Evolutionary conservation across 2,888 invertebrate species (phyloP).

Genomic region (Rambutsinella grinnellia): DNA sequence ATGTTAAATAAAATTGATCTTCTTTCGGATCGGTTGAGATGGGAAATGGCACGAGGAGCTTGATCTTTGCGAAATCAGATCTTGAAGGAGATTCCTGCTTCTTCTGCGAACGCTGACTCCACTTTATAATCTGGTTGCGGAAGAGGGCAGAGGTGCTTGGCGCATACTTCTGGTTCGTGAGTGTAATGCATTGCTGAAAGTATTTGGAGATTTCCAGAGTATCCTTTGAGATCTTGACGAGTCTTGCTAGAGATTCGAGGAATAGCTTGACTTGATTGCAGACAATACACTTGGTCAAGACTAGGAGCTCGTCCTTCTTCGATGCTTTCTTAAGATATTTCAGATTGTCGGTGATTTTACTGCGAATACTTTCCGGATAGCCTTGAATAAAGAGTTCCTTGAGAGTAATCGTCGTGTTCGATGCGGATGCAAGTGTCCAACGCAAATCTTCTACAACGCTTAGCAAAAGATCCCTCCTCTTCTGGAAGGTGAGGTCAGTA

Average conservation of each 20-base stretch:
- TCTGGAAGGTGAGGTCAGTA: constrained; percentile 38
- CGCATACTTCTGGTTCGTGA: background rate
- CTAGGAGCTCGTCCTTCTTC: constrained; percentile 29
- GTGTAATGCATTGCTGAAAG: constrained; percentile 21
- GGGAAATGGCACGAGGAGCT: constrained; percentile 19
- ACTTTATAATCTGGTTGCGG: background rate
- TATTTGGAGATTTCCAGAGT: constrained; percentile 16
- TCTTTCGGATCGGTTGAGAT: constrained; percentile 4
- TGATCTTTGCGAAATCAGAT: constrained; percentile 4
- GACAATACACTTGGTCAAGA: constrained; percentile 41
- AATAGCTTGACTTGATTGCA: constrained; percentile 36
- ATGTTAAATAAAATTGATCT: constrained; percentile 12
- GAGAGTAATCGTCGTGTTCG: constrained; percentile 18
- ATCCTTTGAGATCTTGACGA: constrained; percentile 14
- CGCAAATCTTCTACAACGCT: constrained; percentile 48
- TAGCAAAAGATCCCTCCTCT: constrained; percentile 48
- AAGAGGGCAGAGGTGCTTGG: background rate
- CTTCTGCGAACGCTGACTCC: background rate
- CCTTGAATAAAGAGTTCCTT: constrained; percentile 44
- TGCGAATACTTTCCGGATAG: constrained; percentile 40
- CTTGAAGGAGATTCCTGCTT: no score
- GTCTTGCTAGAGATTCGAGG: constrained; percentile 12
- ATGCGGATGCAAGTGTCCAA: constrained; percentile 26
- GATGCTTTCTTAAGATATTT: constrained; percentile 33
- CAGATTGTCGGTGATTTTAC: constrained; percentile 26